Evolutionary conservation across 2,888 invertebrate species (phyloP).

Genomic region (Drosophila gaucha): DNA sequence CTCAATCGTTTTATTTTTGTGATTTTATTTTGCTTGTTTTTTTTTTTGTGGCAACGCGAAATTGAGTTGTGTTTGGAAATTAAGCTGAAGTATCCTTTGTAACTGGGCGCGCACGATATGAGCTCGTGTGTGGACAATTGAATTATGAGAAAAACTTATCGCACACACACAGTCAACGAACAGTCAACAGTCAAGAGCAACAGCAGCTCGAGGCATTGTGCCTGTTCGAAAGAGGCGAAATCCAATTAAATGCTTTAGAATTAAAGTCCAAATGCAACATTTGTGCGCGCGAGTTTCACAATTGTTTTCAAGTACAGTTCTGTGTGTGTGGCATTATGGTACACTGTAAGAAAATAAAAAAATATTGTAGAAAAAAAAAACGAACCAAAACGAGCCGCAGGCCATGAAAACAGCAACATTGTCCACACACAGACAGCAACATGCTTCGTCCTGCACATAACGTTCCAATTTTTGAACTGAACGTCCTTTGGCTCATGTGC

Average conservation of each 20-base stretch:
- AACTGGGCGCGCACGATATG: conserved; percentile 21
- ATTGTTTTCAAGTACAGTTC: conserved; percentile 34
- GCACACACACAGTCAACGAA: conserved; percentile 21
- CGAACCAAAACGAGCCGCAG: background rate
- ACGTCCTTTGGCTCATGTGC: conserved; percentile 10
- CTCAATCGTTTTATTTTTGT: no score
- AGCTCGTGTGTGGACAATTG: conserved; percentile 42
- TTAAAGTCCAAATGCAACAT: conserved; percentile 46
- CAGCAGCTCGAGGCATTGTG: conserved; percentile 30
- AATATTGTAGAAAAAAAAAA: no score
- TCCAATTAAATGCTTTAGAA: conserved; percentile 56
- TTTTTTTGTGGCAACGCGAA: background rate
- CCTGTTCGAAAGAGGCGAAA: conserved; percentile 30
- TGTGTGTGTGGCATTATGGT: conserved; percentile 17
- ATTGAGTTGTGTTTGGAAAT: conserved; percentile 18
- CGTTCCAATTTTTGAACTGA: conserved; percentile 34
- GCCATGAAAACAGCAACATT: conserved; percentile 32
- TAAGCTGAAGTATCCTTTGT: conserved; percentile 28
- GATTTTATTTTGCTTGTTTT: conserved; percentile 11
- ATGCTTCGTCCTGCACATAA: conserved; percentile 20
- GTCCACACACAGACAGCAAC: conserved; percentile 12
- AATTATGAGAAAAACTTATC: conserved; percentile 54
- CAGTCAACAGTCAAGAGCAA: background rate
- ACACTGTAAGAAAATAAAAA: background rate
- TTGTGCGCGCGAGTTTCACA: conserved; percentile 34